These are phyloP conservation scores for Epinotia bilunana DNA, from an alignment of 2,888 invertebrate genomes.

Conservation along the genomic window DNA sequence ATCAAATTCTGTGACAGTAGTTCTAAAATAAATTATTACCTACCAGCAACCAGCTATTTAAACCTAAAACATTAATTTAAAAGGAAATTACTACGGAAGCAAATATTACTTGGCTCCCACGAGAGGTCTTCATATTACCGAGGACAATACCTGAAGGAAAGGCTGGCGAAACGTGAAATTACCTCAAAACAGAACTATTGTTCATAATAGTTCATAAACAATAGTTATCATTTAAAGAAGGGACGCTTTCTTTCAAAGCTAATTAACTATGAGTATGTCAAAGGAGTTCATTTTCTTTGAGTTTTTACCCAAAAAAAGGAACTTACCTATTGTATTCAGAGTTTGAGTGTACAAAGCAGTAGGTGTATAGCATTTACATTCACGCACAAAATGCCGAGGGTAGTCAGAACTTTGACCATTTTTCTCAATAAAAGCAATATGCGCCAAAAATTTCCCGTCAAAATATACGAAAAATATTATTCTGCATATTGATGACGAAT, in stretches of 20 bases:
- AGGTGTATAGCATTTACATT: not conserved
- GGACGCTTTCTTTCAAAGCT: not conserved
- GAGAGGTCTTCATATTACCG: constrained; percentile 24
- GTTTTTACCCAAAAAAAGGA: too few relatives aligned
- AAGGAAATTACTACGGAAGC: constrained; percentile 28
- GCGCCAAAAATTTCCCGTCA: not conserved
- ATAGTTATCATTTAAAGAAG: not conserved
- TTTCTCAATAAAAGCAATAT: not conserved
- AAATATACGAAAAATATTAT: constrained; percentile 3
- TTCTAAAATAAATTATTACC: not conserved
- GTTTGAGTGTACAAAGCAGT: not conserved
- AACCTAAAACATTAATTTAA: constrained; percentile 14
- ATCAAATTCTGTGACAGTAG: not conserved
- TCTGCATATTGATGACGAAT: constrained; percentile 14
- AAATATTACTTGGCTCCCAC: constrained; percentile 33
- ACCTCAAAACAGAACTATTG: constrained; percentile 20
- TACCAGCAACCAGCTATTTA: not conserved
- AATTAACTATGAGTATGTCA: too few relatives aligned
- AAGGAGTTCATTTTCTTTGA: too few relatives aligned
- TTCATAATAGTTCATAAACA: not conserved
- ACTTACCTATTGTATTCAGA: too few relatives aligned
- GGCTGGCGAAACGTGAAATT: constrained; percentile 15
- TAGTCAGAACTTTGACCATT: constrained; percentile 2
- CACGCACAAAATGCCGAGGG: not conserved
- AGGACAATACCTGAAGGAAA: constrained; percentile 20